Conservation (phyloP, 2,888 invertebrate species). For the Cephus rjabovi region DNA sequence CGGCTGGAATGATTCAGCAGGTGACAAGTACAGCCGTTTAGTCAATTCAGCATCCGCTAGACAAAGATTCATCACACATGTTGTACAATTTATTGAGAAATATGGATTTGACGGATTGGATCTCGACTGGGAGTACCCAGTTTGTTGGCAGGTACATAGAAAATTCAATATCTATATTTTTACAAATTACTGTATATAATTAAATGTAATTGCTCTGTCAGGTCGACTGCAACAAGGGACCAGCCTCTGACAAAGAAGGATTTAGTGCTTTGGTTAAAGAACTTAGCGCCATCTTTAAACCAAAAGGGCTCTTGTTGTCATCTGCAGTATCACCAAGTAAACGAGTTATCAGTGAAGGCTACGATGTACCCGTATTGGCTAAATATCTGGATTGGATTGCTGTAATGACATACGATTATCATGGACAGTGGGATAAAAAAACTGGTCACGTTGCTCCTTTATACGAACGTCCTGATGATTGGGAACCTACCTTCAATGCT, state of each 20-base stretch:
- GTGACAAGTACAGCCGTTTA: conserved; percentile 87
- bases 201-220: conserved; percentile 45
- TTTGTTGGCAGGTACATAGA: conserved; percentile 80
- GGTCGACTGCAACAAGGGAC: conserved; percentile 87
- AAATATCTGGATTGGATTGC: conserved; percentile 89
- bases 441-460: conserved; percentile 93
- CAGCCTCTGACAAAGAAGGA: conserved; percentile 81
- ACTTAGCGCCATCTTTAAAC: conserved; percentile 77
- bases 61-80: conserved; percentile 79
- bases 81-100: conserved; percentile 81
- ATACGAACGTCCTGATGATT: conserved; percentile 80
- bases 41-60: conserved; percentile 81
- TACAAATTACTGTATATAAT: neutral
- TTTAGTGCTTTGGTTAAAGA: conserved; percentile 83
- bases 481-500: conserved; percentile 82
- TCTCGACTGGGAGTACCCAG: conserved; percentile 95
- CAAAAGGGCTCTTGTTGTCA: conserved; percentile 79
- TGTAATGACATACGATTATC: conserved; percentile 92
- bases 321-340: conserved; percentile 89
- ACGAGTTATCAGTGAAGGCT: conserved; percentile 85
- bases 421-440: conserved; percentile 91
- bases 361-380: conserved; percentile 82
- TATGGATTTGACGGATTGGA: conserved; percentile 92
- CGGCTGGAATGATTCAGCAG: conserved; percentile 95
- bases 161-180: neutral